Base-by-base conservation (phyloP, 2,888 invertebrate species). In the Melanophora roralis region DNA sequence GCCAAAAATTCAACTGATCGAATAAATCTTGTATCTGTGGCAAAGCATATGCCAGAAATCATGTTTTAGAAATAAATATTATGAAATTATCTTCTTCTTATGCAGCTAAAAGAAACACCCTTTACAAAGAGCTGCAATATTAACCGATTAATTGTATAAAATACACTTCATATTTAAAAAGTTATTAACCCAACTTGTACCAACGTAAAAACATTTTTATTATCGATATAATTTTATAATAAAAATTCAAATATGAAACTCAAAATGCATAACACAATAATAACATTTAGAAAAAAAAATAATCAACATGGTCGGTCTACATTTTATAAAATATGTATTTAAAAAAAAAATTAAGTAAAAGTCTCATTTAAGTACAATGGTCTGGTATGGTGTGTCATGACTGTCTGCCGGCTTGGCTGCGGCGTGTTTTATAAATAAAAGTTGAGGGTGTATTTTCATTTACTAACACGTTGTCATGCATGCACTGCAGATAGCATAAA, bases 361-460 rank as follows among this genome's bases (percentile, higher is more conserved):
- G n/a, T n/a, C n/a, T n/a, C 6, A 27, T 27, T 27, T 27, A 27
- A 65, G 65, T 65, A n/a, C n/a, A n/a, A n/a, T 43, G 40, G 23
- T 65, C 49, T 74, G 51, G 57, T 36, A 11, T 62, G 36, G 60
- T 55, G 34, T 72, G 40, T 32, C n/a, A 14, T 64, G 72, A 23
- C 51, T 57, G 71, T 32, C 73, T 74, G 74, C 45, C 65, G 49
- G 65, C 23, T 40, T 40, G 65, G 43, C 49, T 59, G 49, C 51
- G n/a, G n/a, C 6, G 6, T 27, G 14, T 64, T 62, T 62, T 76
- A 69, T 62, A 68, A 68, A 75, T 68, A 68, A 60, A 49, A 64
- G 49, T 77, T 51, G 76, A 49, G 76, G 76, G 64, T 77, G 76
- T 64, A 71, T 69, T 69, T 76, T 71, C 57, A 57, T 74, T 49